Conservation (phyloP, 2,797 vertebrate genomes). For the Spinus olivaceus region DNA sequence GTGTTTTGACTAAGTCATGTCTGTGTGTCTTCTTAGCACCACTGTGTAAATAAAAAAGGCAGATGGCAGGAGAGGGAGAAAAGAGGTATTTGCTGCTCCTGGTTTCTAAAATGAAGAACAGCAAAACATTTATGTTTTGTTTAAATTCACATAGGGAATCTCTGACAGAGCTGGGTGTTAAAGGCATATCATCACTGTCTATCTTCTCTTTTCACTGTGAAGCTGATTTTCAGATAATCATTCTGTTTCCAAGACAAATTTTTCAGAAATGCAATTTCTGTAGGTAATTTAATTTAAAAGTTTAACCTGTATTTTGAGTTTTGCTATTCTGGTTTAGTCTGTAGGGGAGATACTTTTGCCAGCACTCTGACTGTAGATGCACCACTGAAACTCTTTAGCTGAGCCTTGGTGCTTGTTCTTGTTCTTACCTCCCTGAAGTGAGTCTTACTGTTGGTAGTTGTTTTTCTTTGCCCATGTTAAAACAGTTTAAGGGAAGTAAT, state of each 20-base stretch:
- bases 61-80: background rate
- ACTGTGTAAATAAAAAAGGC: constrained; percentile 9
- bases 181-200: background rate
- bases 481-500: background rate
- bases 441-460: background rate
- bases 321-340: background rate
- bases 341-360: background rate
- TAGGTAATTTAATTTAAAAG: background rate
- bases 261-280: background rate
- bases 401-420: background rate
- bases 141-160: background rate
- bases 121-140: background rate
- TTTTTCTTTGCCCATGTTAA: background rate
- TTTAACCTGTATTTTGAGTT: background rate
- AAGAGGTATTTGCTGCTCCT: background rate
- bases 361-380: background rate
- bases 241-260: background rate
- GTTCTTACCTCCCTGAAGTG: background rate
- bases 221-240: background rate
- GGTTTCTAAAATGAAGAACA: background rate
- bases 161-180: background rate
- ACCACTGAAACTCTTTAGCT: background rate
- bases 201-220: background rate
- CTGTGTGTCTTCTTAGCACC: background rate
- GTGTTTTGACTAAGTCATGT: background rate